These are phyloP conservation scores for Pelosia muscerda DNA, from an alignment of 2,888 invertebrate species.

Conservation along the genomic window DNA sequence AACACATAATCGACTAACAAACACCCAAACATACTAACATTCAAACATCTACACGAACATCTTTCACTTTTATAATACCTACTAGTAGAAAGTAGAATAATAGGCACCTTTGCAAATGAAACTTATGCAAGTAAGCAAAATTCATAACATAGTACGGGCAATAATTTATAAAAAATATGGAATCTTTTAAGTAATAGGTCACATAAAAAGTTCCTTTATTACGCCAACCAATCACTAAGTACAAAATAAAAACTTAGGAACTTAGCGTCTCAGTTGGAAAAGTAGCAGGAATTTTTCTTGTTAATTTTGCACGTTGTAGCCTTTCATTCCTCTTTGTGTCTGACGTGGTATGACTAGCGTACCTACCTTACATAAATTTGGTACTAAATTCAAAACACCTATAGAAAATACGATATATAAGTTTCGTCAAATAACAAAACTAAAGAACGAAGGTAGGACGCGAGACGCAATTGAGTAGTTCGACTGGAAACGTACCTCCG, in stretches of 20 bases:
- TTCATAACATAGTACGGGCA: constrained; percentile 1
- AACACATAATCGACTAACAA: too few relatives aligned
- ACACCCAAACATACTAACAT: too few relatives aligned
- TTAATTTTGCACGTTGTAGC: constrained; percentile 14
- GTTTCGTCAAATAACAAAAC: too few relatives aligned
- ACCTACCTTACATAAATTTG: too few relatives aligned
- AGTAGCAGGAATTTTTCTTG: constrained; percentile 19
- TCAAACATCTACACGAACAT: too few relatives aligned
- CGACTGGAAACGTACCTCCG: too few relatives aligned
- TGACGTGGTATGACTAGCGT: not conserved
- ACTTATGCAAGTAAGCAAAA: not conserved
- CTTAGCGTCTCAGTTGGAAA: constrained; percentile 14
- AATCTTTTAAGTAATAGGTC: constrained; percentile 11
- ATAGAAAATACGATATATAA: too few relatives aligned
- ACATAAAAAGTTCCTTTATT: constrained; percentile 20
- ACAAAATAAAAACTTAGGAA: constrained; percentile 19
- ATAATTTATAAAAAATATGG: constrained; percentile 11
- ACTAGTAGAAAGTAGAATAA: too few relatives aligned
- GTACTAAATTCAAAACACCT: not conserved
- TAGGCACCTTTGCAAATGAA: not conserved
- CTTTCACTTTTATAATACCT: too few relatives aligned
- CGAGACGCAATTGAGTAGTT: too few relatives aligned
- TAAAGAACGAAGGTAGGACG: too few relatives aligned
- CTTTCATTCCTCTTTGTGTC: not conserved
- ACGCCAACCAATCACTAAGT: constrained; percentile 20